These are phyloP conservation scores for Bostrychus sinensis DNA, from an alignment of 2,113 vertebrate species.

Conservation along the genomic window DNA sequence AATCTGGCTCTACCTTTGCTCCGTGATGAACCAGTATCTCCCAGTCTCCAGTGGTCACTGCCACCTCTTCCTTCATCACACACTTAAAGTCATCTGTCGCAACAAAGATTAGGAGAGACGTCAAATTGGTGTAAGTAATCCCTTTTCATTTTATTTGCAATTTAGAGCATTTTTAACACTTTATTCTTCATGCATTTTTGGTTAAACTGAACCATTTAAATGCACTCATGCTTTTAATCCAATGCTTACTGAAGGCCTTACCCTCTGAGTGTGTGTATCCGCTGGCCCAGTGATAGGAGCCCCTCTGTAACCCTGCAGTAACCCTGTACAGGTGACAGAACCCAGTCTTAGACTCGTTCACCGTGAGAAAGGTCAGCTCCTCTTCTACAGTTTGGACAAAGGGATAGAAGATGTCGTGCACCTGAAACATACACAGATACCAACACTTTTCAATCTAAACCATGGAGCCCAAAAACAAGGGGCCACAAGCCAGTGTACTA, in stretches of 20 bases:
- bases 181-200: no score
- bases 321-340: constrained; percentile 94
- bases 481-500: no score
- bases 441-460: no score
- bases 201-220: no score
- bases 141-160: no score
- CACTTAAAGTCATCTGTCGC: constrained; percentile 93
- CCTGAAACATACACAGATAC: constrained; percentile 58
- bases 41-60: constrained; percentile 91
- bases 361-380: constrained; percentile 88
- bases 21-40: constrained; percentile 92
- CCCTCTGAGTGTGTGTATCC: constrained; percentile 83
- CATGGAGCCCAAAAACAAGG: not conserved
- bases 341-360: constrained; percentile 91
- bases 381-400: constrained; percentile 87
- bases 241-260: no score
- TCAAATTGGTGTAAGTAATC: no score
- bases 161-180: no score
- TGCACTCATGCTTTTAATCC: no score
- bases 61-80: constrained; percentile 87
- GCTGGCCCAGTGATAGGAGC: constrained; percentile 83
- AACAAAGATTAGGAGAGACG: no score
- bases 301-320: constrained; percentile 78
- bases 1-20: constrained; percentile 83
- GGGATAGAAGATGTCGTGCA: constrained; percentile 94